Percentiles rank a stretch among this genome's conserved stretches.
phyloP scores from a whole-genome alignment of 2,113 vertebrate species.

The Scortum barcoo region DNA sequence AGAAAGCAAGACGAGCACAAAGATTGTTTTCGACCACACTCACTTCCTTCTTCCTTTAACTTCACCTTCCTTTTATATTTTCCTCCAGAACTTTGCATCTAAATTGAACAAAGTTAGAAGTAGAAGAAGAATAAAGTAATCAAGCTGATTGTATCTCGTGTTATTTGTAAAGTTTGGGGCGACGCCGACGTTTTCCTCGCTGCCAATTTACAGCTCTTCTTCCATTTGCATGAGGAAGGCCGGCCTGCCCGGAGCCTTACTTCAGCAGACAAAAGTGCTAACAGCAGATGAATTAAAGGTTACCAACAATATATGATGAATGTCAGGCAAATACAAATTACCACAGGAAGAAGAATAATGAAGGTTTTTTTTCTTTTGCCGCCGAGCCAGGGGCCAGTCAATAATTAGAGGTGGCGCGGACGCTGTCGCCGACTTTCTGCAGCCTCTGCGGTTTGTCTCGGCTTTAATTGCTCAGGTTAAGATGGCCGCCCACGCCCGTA shows the following conservation, averaged over 20 bases:
- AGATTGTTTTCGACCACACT: no score
- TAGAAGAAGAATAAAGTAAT: not conserved
- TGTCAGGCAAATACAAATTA: slow-evolving; percentile 89
- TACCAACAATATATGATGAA: slow-evolving; percentile 86
- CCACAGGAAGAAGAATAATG: slow-evolving; percentile 84
- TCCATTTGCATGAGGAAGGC: not conserved
- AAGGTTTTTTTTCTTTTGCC: slow-evolving; percentile 68
- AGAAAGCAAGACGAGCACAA: not conserved
- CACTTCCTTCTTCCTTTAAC: not conserved
- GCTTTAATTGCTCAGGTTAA: slow-evolving; percentile 86
- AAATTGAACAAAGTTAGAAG: not conserved
- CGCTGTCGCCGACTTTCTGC: slow-evolving; percentile 61
- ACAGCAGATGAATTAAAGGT: slow-evolving; percentile 95
- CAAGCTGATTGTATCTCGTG: not conserved
- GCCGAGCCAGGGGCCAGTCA: slow-evolving; percentile 78
- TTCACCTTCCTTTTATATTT: no score
- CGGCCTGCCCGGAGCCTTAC: slow-evolving; percentile 74
- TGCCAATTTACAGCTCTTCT: slow-evolving; percentile 69
- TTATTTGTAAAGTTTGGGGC: slow-evolving; percentile 36
- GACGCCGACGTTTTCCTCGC: not conserved
- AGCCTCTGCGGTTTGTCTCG: slow-evolving; percentile 61
- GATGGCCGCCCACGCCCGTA: slow-evolving; percentile 53
- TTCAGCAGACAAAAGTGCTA: slow-evolving; percentile 91
- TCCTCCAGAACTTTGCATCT: not conserved
- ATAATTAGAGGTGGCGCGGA: slow-evolving; percentile 84